Base-by-base conservation (phyloP, 2,888 invertebrate genomes). In the Oscheius myriophilus region DNA sequence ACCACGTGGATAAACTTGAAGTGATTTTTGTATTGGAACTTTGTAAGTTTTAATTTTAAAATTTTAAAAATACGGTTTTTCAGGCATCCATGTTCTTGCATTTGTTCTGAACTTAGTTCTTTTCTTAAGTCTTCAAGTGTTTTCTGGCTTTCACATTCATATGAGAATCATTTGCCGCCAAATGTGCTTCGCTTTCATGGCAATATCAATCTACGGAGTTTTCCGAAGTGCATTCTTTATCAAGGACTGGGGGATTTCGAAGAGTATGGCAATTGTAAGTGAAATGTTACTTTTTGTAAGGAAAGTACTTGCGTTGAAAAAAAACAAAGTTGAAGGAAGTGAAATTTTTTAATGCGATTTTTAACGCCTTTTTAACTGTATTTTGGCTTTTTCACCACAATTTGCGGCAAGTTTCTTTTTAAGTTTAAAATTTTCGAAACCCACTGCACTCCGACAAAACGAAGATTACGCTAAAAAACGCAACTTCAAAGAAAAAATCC, bases 141-240 rank as follows among this genome's bases (percentile, higher is more conserved):
- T 49, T 46, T 42, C 43, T n/a, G 55, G 57, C 6, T 66, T 55
- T 18, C 66, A 66, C 25, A 45, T 49, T 18, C 66, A 66, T 43
- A 46, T 66, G 39, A 18, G 57, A 23, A 26, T 66, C 21, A 33
- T 66, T 7, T 57, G 45, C n/a, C 43, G 58, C 0, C 45, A 66
- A 9, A 51, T 66, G 33, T 55, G 45, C 9, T 12, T 58, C 18
- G 41, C 43, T 6, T 21, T 66, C 45, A 45, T 57, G 7, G 45
- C 57, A 49, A 23, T 57, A 1, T 66, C 66, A 0, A n/a, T 43
- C 18, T 66, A 52, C 23, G 45, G 57, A 14, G 12, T 14, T 21
- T 23, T 57, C 18, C 25, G 66, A 46, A 49, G 33, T 25, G 26
- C 33, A 21, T 46, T 42, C 18, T 43, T 53, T n/a, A 25, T 66